A percentile compares a stretch with the other conserved stretches of the same genome.
Evolutionary conservation across 2,888 invertebrate genomes (phyloP).

Genomic region (Teleogryllus oceanicus): DNA sequence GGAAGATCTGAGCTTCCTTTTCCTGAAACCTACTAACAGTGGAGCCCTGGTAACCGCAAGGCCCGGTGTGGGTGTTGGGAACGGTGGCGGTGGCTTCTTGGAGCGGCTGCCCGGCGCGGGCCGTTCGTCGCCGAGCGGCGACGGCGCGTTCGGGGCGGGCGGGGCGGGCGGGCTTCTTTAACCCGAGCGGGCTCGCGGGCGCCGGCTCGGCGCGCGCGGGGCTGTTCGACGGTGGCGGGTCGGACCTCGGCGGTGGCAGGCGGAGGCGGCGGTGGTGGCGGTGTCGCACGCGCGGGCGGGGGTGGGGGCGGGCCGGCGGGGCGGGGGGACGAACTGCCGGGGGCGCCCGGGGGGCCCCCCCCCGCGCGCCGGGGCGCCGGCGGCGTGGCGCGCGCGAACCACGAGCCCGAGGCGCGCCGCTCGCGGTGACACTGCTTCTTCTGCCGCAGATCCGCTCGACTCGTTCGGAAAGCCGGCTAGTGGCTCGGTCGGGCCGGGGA

Average conservation of each 20-base stretch:
- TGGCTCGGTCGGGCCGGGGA: neutral
- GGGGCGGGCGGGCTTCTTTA: too few species aligned
- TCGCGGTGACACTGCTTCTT: neutral
- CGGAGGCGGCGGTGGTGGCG: too few species aligned
- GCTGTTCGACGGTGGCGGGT: too few species aligned
- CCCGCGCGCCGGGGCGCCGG: too few species aligned
- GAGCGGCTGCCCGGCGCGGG: neutral
- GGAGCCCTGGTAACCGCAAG: neutral
- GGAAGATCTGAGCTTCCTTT: neutral
- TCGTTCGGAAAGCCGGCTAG: neutral
- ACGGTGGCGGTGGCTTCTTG: conserved; percentile 5
- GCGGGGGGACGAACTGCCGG: too few species aligned
- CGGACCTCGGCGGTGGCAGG: too few species aligned
- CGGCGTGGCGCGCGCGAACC: neutral
- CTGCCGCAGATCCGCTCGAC: neutral
- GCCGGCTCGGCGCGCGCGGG: too few species aligned
- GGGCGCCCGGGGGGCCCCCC: too few species aligned
- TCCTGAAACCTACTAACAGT: neutral
- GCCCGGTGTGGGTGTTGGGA: neutral
- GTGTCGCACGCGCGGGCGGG: too few species aligned
- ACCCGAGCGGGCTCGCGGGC: too few species aligned
- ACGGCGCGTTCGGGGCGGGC: too few species aligned
- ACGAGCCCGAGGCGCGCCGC: neutral
- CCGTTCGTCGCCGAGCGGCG: neutral
- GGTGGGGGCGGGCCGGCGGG: too few species aligned